These are phyloP conservation scores for Allacma fusca DNA, from an alignment of 2,888 invertebrate species.

Conservation along the genomic window DNA sequence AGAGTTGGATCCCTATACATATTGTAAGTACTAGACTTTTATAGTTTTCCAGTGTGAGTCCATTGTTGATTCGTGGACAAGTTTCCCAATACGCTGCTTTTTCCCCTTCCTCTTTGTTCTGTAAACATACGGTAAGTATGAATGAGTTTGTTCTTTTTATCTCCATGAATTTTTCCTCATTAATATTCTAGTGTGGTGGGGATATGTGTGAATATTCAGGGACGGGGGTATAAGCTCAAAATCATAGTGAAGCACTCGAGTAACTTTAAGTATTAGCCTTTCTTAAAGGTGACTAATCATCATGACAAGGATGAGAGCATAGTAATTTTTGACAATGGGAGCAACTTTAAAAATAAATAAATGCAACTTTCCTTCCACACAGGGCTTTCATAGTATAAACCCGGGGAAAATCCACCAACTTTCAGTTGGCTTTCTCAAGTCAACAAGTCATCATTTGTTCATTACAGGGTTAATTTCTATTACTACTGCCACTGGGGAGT, in stretches of 20 bases:
- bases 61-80: conserved; percentile 13
- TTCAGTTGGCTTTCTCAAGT: background rate
- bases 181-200: background rate
- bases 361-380: background rate
- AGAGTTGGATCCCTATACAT: too few species aligned
- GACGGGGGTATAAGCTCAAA: background rate
- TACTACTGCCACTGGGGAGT: too few species aligned
- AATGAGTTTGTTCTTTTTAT: too few species aligned
- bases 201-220: background rate
- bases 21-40: too few species aligned
- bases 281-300: conserved; percentile 16
- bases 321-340: background rate
- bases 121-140: conserved; percentile 9
- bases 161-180: background rate
- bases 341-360: conserved; percentile 1
- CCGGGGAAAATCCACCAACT: background rate
- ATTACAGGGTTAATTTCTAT: background rate
- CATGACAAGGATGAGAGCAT: background rate
- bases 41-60: too few species aligned
- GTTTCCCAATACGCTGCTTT: conserved; percentile 8
- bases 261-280: conserved; percentile 9
- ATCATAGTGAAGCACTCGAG: conserved; percentile 1
- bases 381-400: background rate
- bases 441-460: conserved; percentile 6
- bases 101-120: conserved; percentile 16